Base-by-base conservation (phyloP, 1,140 invertebrate genomes). In the Apocrypta bakeri region DNA sequence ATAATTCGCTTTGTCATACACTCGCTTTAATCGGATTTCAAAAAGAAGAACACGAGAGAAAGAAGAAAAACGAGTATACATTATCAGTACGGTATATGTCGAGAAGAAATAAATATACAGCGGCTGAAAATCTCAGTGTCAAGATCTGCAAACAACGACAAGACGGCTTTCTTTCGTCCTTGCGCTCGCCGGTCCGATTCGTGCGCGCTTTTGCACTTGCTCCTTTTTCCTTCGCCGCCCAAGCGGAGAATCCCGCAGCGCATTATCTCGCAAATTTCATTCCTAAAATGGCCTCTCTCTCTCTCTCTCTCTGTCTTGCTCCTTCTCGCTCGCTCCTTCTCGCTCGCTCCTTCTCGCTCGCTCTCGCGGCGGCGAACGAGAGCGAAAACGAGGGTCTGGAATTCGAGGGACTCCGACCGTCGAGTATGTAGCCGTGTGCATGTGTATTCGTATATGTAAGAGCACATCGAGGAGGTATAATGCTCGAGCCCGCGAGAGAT, bases 221-320 rank as follows among this genome's bases (percentile, higher is more conserved):
- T 63, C 42, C 81, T 64, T 69, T 80, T 81, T 84, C 83, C 31
- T 42, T 63, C 69, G 69, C 42, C 69, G 14, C 56, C 48, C 48
- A 56, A 56, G 48, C 48, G 21, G 48, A 56, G 48, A 56, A 56
- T 56, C 48, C 48, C 48, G 48, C 42, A 17, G 80, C 68, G 83
- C 61, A 73, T 40, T 85, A 86, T 87, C 84, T 86, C 75, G 87
- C 87, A 84, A 87, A 87, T 86, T 85, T 87, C 84, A 84, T 85
- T 87, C 86, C 86, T 85, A 87, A 87, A 88, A 88, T 88, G 86
- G 87, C 48, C 68, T 33, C 74, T 56, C 48, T 56, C 48, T 56
- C 25, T 37, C 33, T 37, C 33, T 37, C 33, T 37, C 33, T 37
- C 33, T 37, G 3, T 37, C 33, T 37, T n/a, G n/a, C 33, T 37